Evolutionary conservation across 1,140 invertebrate genomes (phyloP), one percentile per base, ranked within the genome.

Genomic region (Pseudomyrmex cubaensis): DNA sequence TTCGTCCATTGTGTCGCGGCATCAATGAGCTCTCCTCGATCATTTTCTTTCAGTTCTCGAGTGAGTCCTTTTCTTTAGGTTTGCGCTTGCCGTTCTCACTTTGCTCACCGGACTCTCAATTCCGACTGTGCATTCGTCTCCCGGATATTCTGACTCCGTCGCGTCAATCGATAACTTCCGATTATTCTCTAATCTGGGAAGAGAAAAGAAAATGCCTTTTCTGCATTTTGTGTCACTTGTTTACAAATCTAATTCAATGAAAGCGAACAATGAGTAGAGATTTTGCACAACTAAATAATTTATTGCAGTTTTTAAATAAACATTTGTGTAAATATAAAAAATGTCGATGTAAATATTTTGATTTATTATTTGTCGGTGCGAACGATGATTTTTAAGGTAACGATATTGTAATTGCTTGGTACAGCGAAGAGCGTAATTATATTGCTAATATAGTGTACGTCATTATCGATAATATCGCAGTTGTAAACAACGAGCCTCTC

Each of bases 11-110:
- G 76, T 80, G 76, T 73, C 70, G 50, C 75, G 9, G 69, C 70
- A 75, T 73, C 70, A 75, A 82, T 82, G 83, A 87, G 69, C 77
- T 77, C 85, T 83, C 86, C 80, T 90, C 87, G 73, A 88, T 90
- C 89, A 88, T 87, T 84, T 83, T 87, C 75, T 82, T 84, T 85
- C 78, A 75, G 50, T 63, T 44, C 72, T 75, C 48, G 48, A 82
- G 67, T 35, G 57, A 63, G 57, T 69, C 70, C 74, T 84, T 52
- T 83, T 70, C 76, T 80, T 80, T 59, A 66, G 76, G 20, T 80
- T 80, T 72, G 76, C 54, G 54, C 66, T 84, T 73, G 67, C 74
- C 82, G 69, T 78, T 80, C 82, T 84, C 85, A 72, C 66, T 66
- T 86, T 70, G 54, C 67, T 83, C 59, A 64, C 54, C 54, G 66